A percentile compares a stretch with the other conserved stretches of the same genome.
Evolutionary conservation across 2,113 vertebrate species (phyloP).

Genomic region (Arizona elegans): DNA sequence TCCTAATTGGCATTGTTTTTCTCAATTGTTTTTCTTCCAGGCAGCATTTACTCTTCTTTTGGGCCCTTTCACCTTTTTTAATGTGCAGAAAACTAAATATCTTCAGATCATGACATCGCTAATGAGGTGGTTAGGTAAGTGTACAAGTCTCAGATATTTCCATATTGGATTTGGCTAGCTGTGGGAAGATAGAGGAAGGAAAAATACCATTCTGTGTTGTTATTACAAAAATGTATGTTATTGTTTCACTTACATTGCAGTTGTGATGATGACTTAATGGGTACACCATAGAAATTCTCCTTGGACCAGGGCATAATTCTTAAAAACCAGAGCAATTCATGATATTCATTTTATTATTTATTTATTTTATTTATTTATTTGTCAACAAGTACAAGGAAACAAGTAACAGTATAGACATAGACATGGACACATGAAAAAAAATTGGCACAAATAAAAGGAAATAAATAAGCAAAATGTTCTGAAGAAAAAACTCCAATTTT

Average conservation of each 20-base stretch:
- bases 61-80: constrained; percentile 98
- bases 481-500: too few relatives aligned
- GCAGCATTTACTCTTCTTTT: constrained; percentile 82
- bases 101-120: constrained; percentile 95
- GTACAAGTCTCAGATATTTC: not conserved
- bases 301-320: not conserved
- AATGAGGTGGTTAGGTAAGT: constrained; percentile 98
- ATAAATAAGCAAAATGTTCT: too few relatives aligned
- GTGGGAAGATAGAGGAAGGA: not conserved
- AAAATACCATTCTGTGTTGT: not conserved
- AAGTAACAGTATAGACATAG: too few relatives aligned
- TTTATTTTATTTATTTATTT: too few relatives aligned
- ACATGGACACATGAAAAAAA: too few relatives aligned
- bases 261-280: not conserved
- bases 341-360: too few relatives aligned
- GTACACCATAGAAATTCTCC: too few relatives aligned
- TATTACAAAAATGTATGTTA: not conserved
- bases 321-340: not conserved
- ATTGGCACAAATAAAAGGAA: too few relatives aligned
- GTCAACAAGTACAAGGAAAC: too few relatives aligned
- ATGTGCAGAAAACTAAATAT: constrained; percentile 97
- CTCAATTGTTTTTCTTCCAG: constrained; percentile 62
- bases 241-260: not conserved
- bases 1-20: constrained; percentile 14
- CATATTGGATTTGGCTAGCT: not conserved